Evolutionary conservation across 2,797 vertebrate species (phyloP).

Genomic region (Propithecus perrieri): DNA sequence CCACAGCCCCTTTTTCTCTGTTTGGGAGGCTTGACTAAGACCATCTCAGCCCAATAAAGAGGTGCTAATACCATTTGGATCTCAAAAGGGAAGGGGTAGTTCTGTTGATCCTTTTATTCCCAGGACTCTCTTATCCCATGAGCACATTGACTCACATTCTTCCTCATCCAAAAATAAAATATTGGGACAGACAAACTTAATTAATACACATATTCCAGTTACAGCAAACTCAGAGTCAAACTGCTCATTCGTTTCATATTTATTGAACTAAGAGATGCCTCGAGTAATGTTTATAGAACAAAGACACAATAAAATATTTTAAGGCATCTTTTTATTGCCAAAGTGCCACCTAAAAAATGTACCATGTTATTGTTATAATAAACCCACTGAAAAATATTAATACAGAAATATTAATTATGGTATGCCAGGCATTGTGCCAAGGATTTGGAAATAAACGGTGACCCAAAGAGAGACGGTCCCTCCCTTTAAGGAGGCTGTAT

Average conservation of each 20-base stretch:
- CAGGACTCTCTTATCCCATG: background rate
- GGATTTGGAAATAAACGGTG: background rate
- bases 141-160: background rate
- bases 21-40: background rate
- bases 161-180: background rate
- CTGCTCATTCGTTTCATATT: background rate
- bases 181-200: background rate
- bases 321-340: background rate
- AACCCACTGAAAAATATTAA: background rate
- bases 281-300: background rate
- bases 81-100: background rate
- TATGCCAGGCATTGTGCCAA: constrained; percentile 20
- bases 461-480: background rate
- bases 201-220: background rate
- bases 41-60: background rate
- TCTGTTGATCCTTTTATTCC: background rate
- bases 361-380: background rate
- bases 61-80: background rate
- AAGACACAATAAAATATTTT: background rate
- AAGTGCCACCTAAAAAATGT: background rate
- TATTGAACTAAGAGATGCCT: background rate
- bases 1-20: background rate
- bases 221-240: background rate
- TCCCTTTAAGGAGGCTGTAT: background rate
- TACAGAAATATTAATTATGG: constrained; percentile 47